A percentile compares a stretch with the other conserved stretches of the same genome.
Conservation (phyloP, 2,113 vertebrate species). For the Furnarius figulus region DNA sequence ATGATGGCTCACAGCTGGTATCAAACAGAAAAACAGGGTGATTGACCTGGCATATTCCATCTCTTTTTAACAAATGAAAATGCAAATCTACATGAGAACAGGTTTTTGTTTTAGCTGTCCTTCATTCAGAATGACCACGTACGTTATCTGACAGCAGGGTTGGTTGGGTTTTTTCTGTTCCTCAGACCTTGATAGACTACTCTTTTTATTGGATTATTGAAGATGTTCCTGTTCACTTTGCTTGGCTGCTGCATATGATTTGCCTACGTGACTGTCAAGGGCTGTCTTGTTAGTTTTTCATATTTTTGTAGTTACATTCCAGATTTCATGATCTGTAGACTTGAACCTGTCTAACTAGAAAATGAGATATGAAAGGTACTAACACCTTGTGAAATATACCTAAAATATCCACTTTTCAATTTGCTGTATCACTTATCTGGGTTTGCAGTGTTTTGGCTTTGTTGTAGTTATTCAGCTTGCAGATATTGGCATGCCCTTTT, state of each 20-base stretch:
- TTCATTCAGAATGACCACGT: conserved; percentile 18
- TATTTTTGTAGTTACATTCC: neutral
- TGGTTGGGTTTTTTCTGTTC: neutral
- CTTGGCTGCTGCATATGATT: conserved; percentile 29
- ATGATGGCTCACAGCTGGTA: neutral
- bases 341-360: conserved; percentile 6
- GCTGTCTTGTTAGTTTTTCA: conserved; percentile 44
- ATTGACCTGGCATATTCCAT: neutral
- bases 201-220: conserved; percentile 47
- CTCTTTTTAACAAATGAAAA: neutral
- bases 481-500: neutral
- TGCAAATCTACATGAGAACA: neutral
- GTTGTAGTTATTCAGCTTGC: neutral
- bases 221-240: conserved; percentile 51
- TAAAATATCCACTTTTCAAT: neutral
- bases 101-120: neutral
- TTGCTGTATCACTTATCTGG: neutral
- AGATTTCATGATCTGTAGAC: neutral
- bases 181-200: conserved; percentile 32
- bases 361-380: neutral
- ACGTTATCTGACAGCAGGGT: neutral
- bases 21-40: neutral
- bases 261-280: conserved; percentile 33
- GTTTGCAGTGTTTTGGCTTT: neutral
- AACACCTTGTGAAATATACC: neutral